Evolutionary conservation across 2,113 vertebrate genomes (phyloP), one percentile per base, ranked within the genome.

Genomic region (Bostrychus sinensis): DNA sequence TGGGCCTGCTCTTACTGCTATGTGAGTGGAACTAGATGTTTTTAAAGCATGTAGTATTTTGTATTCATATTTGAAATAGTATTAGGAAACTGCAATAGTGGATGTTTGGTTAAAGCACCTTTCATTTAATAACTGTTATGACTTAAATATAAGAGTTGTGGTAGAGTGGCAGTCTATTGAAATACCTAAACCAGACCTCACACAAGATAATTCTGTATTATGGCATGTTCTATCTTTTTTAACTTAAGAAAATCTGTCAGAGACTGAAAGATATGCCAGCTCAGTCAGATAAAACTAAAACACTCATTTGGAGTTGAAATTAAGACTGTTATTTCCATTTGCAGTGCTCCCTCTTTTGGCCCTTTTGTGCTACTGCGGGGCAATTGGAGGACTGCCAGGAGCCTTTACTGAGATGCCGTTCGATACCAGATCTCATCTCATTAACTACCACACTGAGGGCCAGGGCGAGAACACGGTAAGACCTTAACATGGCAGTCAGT

Each of bases 391-490:
- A 8, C 77, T 86, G 25, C 70, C 79, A 43, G 94, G 80, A 70
- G 3, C 5, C 25, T 93, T 92, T 39, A 4, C 68, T 14, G 72
- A 90, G 0, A 76, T 93, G 22, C 88, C 90, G 16, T 82, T 60
- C 19, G 88, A 85, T 19, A 87, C 91, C n/a, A 96, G 96, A 84
- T 93, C 94, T 85, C 89, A 82, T 82, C 93, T 90, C 89, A 95
- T 83, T 25, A 34, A 93, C 0, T 98, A 95, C 92, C 86, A 85
- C 71, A 94, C 95, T 13, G 96, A 98, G 80, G 93, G 93, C 32
- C 93, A 91, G 38, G 94, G 94, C 36, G 92, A 95, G 81, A 90
- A 93, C 69, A 84, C 84, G 74, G 96, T 98, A 77, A 92, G 93
- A 45, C 17, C 11, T 7, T 8, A 34, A 7, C 32, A 34, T 8